Evolutionary conservation across 2,888 invertebrate species (phyloP), one percentile per base, ranked within the genome.

Genomic region (Eupithecia vulgata): DNA sequence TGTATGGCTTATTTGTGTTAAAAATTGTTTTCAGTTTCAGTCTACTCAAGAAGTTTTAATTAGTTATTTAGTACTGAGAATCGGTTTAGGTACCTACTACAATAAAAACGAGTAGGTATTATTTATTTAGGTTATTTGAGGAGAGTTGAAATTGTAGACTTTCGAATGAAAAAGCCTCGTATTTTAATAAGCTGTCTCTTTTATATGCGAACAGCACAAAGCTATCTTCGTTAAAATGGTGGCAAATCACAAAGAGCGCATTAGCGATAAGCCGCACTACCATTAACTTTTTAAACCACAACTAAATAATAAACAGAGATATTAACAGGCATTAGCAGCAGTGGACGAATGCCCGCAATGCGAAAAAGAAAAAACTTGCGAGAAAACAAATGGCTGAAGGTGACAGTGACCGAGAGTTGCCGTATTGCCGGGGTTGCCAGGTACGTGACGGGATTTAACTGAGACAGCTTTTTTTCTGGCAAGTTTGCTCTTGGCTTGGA

Each of bases 351-450:
- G 42, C 68, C 76, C 76, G 78, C 76, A 76, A 70, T 77, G 76
- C 78, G 76, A 78, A 76, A n/a, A 66, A 74, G 69, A 74, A 75
- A 76, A 72, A 73, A 35, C 59, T 72, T 70, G 42, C 67, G 57
- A 72, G 21, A 65, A 68, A 69, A 67, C 68, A 68, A 76, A 71
- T 62, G 69, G 73, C 73, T 70, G 62, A 70, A 72, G 68, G 70
- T 70, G 78, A 75, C 78, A 75, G 70, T 76, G 78, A 78, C 69
- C 64, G 75, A 76, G 70, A 62, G 71, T 62, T 21, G 67, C 59
- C 15, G 69, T 67, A 42, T 35, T 35, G 62, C 15, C 62, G 62
- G 75, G 68, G 67, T 68, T 73, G 72, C 70, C 66, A 66, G 71
- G 74, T 68, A 72, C 74, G 73, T 75, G 77, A 73, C 61, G 61